A percentile compares a stretch with the other conserved stretches of the same genome.
Conservation (phyloP, 1,140 invertebrate genomes). For the Trypoxylus dichotomus region DNA sequence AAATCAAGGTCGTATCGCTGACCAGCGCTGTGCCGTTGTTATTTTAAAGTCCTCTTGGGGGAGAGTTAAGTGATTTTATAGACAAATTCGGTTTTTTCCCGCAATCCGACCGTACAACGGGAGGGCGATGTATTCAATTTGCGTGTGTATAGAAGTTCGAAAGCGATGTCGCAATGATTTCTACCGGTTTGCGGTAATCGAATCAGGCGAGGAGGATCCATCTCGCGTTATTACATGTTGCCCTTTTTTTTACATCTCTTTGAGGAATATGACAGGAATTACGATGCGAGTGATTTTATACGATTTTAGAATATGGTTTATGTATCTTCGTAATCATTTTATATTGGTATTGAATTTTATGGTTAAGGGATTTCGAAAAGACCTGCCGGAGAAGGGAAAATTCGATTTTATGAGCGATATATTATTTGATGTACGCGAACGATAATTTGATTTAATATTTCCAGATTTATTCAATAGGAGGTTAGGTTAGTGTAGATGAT, state of each 20-base stretch:
- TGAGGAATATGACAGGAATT: background rate
- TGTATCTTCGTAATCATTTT: background rate
- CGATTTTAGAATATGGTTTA: background rate
- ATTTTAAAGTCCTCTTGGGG: slow-evolving; percentile 10
- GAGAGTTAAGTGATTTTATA: slow-evolving; percentile 12
- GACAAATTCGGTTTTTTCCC: background rate
- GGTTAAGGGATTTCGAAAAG: background rate
- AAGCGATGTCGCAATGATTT: background rate
- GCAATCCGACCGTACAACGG: background rate
- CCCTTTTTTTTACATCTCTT: background rate
- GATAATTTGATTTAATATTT: no score
- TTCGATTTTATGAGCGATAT: no score
- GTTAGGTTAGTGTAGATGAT: no score
- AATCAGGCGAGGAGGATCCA: background rate
- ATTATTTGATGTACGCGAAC: no score
- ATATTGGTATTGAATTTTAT: background rate
- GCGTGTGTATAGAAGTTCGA: background rate
- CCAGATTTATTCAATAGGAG: no score
- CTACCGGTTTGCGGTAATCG: slow-evolving; percentile 4
- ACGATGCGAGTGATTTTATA: background rate
- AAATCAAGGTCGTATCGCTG: background rate
- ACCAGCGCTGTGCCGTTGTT: background rate
- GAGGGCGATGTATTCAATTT: background rate
- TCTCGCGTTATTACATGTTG: background rate
- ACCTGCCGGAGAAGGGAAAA: background rate